phyloP scores from a whole-genome alignment of 2,888 invertebrate species.

The Nowickia ferox region DNA sequence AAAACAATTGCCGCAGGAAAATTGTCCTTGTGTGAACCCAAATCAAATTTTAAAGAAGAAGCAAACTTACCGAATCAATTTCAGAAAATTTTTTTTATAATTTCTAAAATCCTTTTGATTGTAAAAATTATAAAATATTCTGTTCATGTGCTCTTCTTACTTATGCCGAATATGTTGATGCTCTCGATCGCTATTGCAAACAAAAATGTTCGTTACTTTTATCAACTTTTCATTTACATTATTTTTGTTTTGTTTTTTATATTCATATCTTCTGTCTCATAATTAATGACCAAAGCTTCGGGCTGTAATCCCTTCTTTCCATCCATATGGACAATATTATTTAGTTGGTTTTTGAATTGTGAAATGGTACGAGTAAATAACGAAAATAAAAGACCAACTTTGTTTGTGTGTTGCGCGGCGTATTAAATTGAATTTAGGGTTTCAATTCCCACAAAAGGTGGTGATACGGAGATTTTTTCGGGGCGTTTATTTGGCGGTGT shows the following conservation, averaged over 20 bases:
- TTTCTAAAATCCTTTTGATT: no score
- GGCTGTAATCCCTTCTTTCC: conserved; percentile 66
- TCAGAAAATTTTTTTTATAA: no score
- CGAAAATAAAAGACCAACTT: conserved; percentile 6
- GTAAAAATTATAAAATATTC: no score
- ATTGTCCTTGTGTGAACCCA: no score
- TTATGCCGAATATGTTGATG: no score
- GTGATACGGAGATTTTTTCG: conserved; percentile 48
- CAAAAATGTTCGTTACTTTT: conserved; percentile 3
- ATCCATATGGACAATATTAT: conserved; percentile 59
- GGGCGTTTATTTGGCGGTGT: conserved; percentile 62
- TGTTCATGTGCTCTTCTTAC: no score
- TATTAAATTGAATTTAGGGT: conserved; percentile 22
- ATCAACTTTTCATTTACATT: background rate
- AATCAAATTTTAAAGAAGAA: no score
- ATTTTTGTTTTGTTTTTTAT: background rate
- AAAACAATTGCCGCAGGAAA: no score
- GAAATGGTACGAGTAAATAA: conserved; percentile 5
- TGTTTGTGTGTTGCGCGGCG: background rate
- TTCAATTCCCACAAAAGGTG: conserved; percentile 69
- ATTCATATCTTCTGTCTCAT: conserved; percentile 32
- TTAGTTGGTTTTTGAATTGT: conserved; percentile 28
- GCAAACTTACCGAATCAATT: no score
- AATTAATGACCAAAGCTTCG: conserved; percentile 69
- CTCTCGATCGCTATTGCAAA: background rate